Evolutionary conservation across 2,888 invertebrate genomes (phyloP), one percentile per base, ranked within the genome.

Genomic region (Oxyscelio sp.): DNA sequence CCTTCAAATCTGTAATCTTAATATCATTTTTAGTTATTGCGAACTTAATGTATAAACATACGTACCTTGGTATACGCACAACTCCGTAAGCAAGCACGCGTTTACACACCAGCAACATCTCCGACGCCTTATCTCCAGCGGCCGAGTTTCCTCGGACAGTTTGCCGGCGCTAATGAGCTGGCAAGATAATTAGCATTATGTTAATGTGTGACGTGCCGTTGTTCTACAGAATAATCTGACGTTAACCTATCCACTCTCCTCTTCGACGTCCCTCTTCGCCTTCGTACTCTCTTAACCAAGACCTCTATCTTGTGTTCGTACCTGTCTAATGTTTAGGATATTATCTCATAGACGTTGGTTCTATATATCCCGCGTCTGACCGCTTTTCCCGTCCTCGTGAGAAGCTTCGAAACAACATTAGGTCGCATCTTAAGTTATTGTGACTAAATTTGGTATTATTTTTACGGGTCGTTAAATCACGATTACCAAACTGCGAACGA

Each of bases 111-210:
- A 63, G 52, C 74, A 75, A 66, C 79, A 75, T 79, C 77, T 73
- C 71, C 70, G 31, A 73, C 90, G 90, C 89, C 93, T 93, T 93
- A 94, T 93, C 94, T 93, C 87, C 86, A 87, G 83, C 91, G 90
- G 90, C 90, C 91, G 92, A 92, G 91, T 93, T 92, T 92, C 92
- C 91, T 91, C 90, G 94, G 93, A 93, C 94, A 94, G 93, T 93
- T 94, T 93, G 91, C 92, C 90, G 88, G 91, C 91, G 92, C 92
- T 93, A 94, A 94, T 93, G 93, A 94, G 93, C 93, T 92, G 90
- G 93, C 92, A 92, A 92, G 93, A 93, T 94, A 94, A 94, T 94
- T 94, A 94, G 92, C 92, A 94, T 93, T 93, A 93, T 93, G 93
- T 93, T 93, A 93, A 93, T 93, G 92, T 89, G 92, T 91, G 92